Evolutionary conservation across 1,140 invertebrate species (phyloP).

Genomic region (Neodiprion virginianus): DNA sequence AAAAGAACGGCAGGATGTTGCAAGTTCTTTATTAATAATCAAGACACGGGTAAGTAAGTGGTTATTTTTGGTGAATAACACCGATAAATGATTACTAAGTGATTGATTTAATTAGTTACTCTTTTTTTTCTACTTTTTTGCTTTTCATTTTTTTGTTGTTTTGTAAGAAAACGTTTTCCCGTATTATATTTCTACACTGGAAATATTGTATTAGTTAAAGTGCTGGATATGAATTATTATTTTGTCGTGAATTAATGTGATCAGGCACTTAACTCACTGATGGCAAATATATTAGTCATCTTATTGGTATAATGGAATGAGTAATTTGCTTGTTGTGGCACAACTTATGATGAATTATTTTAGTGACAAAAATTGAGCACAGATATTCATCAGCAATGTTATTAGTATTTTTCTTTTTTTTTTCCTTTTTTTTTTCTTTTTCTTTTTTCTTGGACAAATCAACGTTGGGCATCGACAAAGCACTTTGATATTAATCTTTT

Average conservation of each 20-base stretch:
- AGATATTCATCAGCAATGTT: not conserved
- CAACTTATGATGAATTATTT: not conserved
- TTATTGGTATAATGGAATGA: conserved; percentile 1
- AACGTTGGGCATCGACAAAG: not conserved
- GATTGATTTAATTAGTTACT: not conserved
- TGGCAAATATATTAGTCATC: not conserved
- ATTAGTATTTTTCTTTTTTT: not conserved
- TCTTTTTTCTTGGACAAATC: not conserved
- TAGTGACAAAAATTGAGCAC: not conserved
- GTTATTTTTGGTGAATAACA: too few relatives aligned
- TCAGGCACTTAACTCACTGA: conserved; percentile 5
- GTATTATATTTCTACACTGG: not conserved
- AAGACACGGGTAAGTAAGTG: not conserved
- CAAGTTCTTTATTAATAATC: not conserved
- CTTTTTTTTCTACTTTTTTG: not conserved
- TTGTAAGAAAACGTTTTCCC: not conserved
- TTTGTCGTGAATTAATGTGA: not conserved
- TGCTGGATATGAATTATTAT: too few relatives aligned
- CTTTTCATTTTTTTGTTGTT: not conserved
- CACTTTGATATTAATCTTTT: not conserved
- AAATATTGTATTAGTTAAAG: not conserved
- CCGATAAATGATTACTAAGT: not conserved
- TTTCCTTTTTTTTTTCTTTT: too few relatives aligned
- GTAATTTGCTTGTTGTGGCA: not conserved
- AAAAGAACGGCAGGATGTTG: not conserved